phyloP scores from a whole-genome alignment of 2,888 invertebrate species.

The Synanthedon myopaeformis region DNA sequence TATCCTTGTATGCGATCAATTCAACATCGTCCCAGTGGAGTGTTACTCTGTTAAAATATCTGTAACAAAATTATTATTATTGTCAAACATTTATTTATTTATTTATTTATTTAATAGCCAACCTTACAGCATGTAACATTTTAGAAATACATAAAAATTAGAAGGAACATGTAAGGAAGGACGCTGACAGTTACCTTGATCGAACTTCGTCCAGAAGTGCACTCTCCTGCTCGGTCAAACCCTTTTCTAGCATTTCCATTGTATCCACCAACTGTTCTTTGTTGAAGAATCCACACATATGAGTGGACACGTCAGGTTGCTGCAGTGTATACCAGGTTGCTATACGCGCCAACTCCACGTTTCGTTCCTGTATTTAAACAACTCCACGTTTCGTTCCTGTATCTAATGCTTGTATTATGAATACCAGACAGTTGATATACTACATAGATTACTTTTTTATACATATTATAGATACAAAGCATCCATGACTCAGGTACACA shows the following conservation, averaged over 20 bases:
- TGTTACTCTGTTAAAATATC: slow-evolving; percentile 34
- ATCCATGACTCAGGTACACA: too few relatives aligned
- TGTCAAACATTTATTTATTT: not conserved
- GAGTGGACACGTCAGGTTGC: slow-evolving; percentile 75
- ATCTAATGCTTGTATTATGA: too few relatives aligned
- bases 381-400: too few relatives aligned
- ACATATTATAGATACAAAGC: too few relatives aligned
- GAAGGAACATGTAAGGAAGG: not conserved
- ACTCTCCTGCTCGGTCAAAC: slow-evolving; percentile 75
- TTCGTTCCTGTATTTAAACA: slow-evolving; percentile 45
- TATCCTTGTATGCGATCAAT: slow-evolving; percentile 22
- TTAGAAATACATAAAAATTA: too few relatives aligned
- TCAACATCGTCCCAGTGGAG: slow-evolving; percentile 53
- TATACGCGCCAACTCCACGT: slow-evolving; percentile 77
- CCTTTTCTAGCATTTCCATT: slow-evolving; percentile 72
- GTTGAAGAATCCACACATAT: slow-evolving; percentile 83
- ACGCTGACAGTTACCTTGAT: slow-evolving; percentile 59
- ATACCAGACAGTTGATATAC: too few relatives aligned
- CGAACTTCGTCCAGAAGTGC: slow-evolving; percentile 72
- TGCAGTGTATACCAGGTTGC: slow-evolving; percentile 76
- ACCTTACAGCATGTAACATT: too few relatives aligned
- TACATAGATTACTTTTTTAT: too few relatives aligned
- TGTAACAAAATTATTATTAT: slow-evolving; percentile 13
- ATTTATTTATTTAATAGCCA: too few relatives aligned
- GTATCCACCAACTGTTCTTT: slow-evolving; percentile 72